These are phyloP conservation scores for Zelostemma sp. DNA, from an alignment of 1,140 invertebrate genomes.

Conservation along the genomic window DNA sequence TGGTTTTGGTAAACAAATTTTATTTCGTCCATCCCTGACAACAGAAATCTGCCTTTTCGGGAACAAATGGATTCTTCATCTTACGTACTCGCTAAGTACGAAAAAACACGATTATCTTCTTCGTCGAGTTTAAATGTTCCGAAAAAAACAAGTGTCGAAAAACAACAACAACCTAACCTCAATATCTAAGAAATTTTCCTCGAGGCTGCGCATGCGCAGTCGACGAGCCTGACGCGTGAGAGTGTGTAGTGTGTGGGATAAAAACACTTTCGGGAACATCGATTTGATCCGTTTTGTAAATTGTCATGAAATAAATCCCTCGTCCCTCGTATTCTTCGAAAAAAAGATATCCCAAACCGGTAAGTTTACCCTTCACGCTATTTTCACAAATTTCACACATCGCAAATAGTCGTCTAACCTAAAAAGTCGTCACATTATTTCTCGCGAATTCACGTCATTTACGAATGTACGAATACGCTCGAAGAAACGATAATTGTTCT, in stretches of 20 bases:
- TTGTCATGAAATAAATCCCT: neutral
- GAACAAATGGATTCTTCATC: neutral
- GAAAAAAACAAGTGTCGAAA: neutral
- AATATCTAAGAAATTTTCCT: neutral
- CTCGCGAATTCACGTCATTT: too few species aligned
- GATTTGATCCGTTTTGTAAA: neutral
- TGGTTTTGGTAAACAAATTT: neutral
- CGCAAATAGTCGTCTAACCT: too few species aligned
- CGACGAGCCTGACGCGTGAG: too few species aligned
- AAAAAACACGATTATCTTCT: neutral
- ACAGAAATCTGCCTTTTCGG: neutral
- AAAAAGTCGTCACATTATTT: too few species aligned
- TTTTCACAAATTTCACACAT: too few species aligned
- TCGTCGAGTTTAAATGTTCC: neutral
- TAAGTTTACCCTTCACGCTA: too few species aligned
- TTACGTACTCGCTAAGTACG: neutral
- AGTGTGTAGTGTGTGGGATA: neutral
- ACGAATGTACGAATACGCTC: neutral
- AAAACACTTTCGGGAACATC: neutral
- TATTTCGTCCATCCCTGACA: neutral
- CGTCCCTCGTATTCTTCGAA: too few species aligned
- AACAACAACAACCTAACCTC: neutral
- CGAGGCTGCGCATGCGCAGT: too few species aligned
- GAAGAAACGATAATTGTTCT: neutral
- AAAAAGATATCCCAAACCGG: too few species aligned